phyloP scores from a whole-genome alignment of 92 coral and sea anemone species.

The Meandrina meandrites region DNA sequence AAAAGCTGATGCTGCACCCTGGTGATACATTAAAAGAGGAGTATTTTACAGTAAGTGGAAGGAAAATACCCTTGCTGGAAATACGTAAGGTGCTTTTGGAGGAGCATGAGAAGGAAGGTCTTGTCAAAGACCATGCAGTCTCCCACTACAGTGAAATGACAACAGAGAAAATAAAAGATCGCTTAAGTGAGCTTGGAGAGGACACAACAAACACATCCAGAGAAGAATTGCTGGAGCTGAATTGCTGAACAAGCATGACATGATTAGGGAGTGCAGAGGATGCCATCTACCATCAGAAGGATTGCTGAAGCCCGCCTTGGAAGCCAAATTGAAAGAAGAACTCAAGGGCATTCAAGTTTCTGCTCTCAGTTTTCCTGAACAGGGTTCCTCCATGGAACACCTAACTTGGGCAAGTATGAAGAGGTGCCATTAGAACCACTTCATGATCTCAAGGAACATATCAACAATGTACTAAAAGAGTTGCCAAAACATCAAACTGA shows the following conservation, averaged over 20 bases:
- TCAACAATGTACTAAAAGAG: conserved; percentile 37
- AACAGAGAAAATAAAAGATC: conserved; percentile 1
- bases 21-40: conserved; percentile 17
- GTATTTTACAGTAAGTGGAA: conserved; percentile 27
- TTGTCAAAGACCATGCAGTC: conserved; percentile 27
- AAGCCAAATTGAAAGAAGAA: conserved; percentile 9
- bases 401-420: conserved; percentile 35
- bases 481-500: conserved; percentile 18
- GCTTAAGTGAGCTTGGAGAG: conserved; percentile 46
- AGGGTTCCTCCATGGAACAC: background rate
- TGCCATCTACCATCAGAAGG: conserved; percentile 7
- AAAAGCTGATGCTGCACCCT: conserved; percentile 17
- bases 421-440: conserved; percentile 43
- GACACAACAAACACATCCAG: background rate
- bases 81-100: conserved; percentile 25
- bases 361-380: conserved; percentile 17
- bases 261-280: conserved; percentile 20
- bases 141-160: conserved; percentile 23
- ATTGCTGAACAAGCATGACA: conserved; percentile 31
- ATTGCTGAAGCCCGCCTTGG: conserved; percentile 1
- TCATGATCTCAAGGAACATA: conserved; percentile 15
- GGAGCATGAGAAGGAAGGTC: conserved; percentile 32
- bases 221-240: background rate
- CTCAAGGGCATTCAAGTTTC: conserved; percentile 49
- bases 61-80: conserved; percentile 43